A percentile compares a stretch with the other conserved stretches of the same genome.
These are phyloP conservation scores for Caenorhabditis sp. DNA, from an alignment of 2,888 invertebrate genomes.

Conservation along the genomic window DNA sequence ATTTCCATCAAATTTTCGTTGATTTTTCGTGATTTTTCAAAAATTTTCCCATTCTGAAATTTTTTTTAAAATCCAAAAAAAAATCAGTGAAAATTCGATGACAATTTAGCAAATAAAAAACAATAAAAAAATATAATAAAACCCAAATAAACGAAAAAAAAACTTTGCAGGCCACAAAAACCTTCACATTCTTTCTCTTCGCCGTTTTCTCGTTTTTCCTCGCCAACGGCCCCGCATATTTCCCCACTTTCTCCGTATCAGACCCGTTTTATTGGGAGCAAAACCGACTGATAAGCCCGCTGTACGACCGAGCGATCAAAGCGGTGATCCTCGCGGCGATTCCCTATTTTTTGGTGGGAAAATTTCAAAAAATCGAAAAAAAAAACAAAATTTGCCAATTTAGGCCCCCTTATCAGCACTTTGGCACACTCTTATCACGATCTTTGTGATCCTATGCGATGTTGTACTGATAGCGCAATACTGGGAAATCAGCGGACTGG, in stretches of 20 bases:
- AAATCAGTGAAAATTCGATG: too few species aligned
- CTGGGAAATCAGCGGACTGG: conserved; percentile 31
- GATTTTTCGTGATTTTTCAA: too few species aligned
- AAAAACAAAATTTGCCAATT: not conserved
- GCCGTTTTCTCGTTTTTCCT: conserved; percentile 9
- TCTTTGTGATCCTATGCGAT: not conserved
- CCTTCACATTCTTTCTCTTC: not conserved
- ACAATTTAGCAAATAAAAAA: too few species aligned
- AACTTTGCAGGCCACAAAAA: conserved; percentile 15
- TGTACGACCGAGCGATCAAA: conserved; percentile 28
- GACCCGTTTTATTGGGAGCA: conserved; percentile 35
- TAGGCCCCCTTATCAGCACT: conserved; percentile 1
- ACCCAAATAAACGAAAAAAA: too few species aligned
- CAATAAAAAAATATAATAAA: too few species aligned
- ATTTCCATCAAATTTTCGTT: too few species aligned
- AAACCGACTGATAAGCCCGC: conserved; percentile 1
- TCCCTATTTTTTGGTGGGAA: conserved; percentile 14
- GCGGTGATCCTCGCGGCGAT: not conserved
- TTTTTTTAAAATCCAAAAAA: too few species aligned
- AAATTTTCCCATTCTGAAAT: too few species aligned
- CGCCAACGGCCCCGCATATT: conserved; percentile 16
- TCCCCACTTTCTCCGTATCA: conserved; percentile 32
- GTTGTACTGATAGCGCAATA: conserved; percentile 25
- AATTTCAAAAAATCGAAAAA: not conserved
- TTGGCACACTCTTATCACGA: conserved; percentile 9